Percentiles rank a stretch among this genome's conserved stretches.
Conservation (phyloP, 2,888 invertebrate species). For the Corbicula japonica region DNA sequence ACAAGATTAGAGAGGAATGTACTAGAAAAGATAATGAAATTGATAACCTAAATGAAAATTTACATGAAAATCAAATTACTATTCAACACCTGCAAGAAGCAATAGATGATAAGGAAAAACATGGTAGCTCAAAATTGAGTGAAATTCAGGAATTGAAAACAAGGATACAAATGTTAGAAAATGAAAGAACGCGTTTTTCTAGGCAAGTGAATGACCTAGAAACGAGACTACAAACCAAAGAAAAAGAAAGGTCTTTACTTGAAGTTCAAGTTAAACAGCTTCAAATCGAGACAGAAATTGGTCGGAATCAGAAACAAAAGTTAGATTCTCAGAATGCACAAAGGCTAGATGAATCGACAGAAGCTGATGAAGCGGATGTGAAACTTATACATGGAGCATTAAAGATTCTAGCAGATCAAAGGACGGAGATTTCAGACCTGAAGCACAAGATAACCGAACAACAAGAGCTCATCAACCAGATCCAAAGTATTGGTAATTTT, state of each 20-base stretch:
- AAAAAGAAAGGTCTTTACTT: slow-evolving; percentile 35
- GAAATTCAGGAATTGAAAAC: slow-evolving; percentile 43
- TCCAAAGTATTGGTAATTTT: slow-evolving; percentile 9
- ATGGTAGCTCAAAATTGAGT: neutral
- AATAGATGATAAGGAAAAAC: neutral
- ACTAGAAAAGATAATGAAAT: slow-evolving; percentile 33
- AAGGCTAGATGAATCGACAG: slow-evolving; percentile 5
- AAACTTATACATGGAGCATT: slow-evolving; percentile 45
- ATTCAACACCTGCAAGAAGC: slow-evolving; percentile 20
- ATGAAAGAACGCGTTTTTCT: slow-evolving; percentile 28
- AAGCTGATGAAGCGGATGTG: slow-evolving; percentile 51
- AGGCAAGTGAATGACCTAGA: slow-evolving; percentile 34
- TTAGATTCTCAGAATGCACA: too few relatives aligned
- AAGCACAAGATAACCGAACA: slow-evolving; percentile 48
- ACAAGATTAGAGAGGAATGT: slow-evolving; percentile 15
- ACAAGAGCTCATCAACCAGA: slow-evolving; percentile 37
- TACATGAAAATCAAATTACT: slow-evolving; percentile 11
- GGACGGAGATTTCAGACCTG: slow-evolving; percentile 32
- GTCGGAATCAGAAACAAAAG: too few relatives aligned
- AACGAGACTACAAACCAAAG: slow-evolving; percentile 25
- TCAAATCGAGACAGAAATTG: slow-evolving; percentile 56
- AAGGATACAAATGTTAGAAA: slow-evolving; percentile 30
- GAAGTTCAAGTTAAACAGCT: slow-evolving; percentile 58
- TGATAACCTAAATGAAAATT: slow-evolving; percentile 26
- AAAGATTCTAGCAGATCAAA: slow-evolving; percentile 37